Evolutionary conservation across 2,797 vertebrate species (phyloP).

Genomic region (Emys orbicularis): DNA sequence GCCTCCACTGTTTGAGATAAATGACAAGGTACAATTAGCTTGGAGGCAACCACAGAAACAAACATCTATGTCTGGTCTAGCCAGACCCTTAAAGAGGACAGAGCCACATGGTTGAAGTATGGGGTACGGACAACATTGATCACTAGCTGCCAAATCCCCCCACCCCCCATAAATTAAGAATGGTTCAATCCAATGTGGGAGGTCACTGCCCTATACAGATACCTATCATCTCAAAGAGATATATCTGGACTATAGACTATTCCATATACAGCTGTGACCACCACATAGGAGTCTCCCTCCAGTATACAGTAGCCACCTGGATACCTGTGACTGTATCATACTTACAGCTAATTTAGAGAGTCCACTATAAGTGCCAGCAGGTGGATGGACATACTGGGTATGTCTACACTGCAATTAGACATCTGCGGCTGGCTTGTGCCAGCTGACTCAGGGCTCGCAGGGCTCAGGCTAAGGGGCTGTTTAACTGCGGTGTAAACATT

Average conservation of each 20-base stretch:
- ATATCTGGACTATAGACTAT: background rate
- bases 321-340: background rate
- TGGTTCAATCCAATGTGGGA: background rate
- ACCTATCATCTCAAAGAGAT: background rate
- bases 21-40: background rate
- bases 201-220: background rate
- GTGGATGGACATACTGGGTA: background rate
- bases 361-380: background rate
- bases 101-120: background rate
- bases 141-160: background rate
- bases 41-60: background rate
- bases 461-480: background rate
- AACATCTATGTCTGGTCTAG: background rate
- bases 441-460: background rate
- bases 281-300: background rate
- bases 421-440: background rate
- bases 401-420: background rate
- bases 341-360: background rate
- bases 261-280: background rate
- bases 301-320: background rate
- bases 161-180: accelerated
- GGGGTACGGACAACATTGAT: background rate
- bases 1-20: accelerated
- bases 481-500: background rate
- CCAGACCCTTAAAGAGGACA: background rate